A percentile compares a stretch with the other conserved stretches of the same genome.
These are phyloP conservation scores for Mechanitis mazaeus DNA, from an alignment of 2,888 invertebrate genomes.

Conservation along the genomic window DNA sequence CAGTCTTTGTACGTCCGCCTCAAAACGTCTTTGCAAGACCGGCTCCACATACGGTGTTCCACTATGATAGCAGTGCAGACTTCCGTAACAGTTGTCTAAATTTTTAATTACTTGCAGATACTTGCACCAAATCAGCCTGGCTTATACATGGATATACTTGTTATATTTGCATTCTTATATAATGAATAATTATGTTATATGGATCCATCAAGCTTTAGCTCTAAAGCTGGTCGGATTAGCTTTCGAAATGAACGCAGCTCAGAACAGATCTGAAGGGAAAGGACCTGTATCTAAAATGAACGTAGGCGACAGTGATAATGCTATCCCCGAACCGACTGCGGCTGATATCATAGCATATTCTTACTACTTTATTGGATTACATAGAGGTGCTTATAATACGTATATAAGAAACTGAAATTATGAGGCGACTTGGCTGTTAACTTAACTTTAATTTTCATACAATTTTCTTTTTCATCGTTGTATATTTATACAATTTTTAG, in stretches of 20 bases:
- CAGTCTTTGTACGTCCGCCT: too few species aligned
- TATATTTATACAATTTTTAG: conserved; percentile 63
- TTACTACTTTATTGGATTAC: conserved; percentile 88
- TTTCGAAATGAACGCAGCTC: conserved; percentile 80
- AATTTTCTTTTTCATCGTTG: not conserved
- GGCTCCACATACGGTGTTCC: too few species aligned
- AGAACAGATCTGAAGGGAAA: conserved; percentile 42
- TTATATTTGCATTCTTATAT: conserved; percentile 84
- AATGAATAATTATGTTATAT: conserved; percentile 82
- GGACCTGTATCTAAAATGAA: conserved; percentile 25
- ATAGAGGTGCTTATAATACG: conserved; percentile 80
- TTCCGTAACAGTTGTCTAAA: too few species aligned
- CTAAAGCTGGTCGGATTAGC: conserved; percentile 89
- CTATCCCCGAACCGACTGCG: conserved; percentile 59
- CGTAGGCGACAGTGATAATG: conserved; percentile 37
- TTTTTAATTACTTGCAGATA: conserved; percentile 71
- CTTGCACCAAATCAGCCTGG: conserved; percentile 81
- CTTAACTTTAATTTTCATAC: too few species aligned
- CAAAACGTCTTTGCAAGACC: too few species aligned
- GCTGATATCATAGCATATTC: conserved; percentile 85
- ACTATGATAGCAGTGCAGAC: too few species aligned
- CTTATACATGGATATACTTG: conserved; percentile 87
- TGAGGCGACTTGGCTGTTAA: not conserved
- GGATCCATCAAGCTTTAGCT: conserved; percentile 88
- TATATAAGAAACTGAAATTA: not conserved